Base-by-base conservation (phyloP, 2,113 vertebrate species). In the Eonycteris spelaea region DNA sequence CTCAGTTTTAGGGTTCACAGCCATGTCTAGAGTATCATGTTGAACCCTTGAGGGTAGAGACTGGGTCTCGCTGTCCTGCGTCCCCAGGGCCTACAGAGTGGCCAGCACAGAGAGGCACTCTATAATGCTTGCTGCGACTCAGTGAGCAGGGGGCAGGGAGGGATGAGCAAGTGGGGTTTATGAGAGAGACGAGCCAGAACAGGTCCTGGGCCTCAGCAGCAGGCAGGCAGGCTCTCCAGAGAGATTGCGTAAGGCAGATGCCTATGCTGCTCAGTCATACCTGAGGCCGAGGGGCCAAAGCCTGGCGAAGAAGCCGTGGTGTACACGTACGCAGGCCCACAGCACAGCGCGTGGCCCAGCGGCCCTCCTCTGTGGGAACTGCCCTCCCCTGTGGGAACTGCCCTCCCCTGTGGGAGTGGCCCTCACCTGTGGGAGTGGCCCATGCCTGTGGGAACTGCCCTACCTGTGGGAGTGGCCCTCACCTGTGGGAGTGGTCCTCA, bases 51-150 rank as follows among this genome's bases (percentile, higher is more conserved):
- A 63, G 33, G 43, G 48, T 26, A n/a, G 57, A 61, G n/a, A 38
- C 30, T 68, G 73, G 67, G 68, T 24, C 33, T 95, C 86, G 79
- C 30, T 68, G 85, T 57, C 74, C 89, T 71, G 35, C 40, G 40
- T 90, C 30, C 24, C 55, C 45, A 77, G 73, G 45, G 38, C 57
- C 87, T 43, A 22, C 67, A 74, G 33, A 70, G 78, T 35, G 21
- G 65, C 45, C 38, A 59, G 45, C 75, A 91, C 21, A n/a, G 33
- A 86, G 75, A 92, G 18, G 18, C 9, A 2, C 30, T 63, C 51
- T 73, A 22, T 18, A 53, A n/a, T 8, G 12, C 21, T 35, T n/a
- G 55, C 67, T 63, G 77, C 74, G 65, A 73, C n/a, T 84, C 11
- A 68, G 80, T 12, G 13, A 65, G 38, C 13, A 18, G 80, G 21